A percentile compares a stretch with the other conserved stretches of the same genome.
Conservation (phyloP, 2,797 vertebrate species). For the Protonibea diacanthus region DNA sequence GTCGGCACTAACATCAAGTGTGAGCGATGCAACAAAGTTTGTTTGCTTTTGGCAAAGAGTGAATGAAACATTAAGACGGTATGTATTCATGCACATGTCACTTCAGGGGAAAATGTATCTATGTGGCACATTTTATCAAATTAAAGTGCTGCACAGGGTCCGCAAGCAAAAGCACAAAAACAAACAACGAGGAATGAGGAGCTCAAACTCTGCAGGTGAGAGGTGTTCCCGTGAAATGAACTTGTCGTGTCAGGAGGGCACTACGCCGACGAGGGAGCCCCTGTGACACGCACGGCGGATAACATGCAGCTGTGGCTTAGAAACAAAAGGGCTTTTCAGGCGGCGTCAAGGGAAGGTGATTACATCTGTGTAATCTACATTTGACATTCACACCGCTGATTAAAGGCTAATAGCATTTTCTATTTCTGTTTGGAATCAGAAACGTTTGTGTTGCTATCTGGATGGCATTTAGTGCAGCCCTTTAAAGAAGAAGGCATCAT, state of each 20-base stretch:
- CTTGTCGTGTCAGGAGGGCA: constrained; percentile 37
- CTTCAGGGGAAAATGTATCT: not conserved
- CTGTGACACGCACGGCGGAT: constrained; percentile 28
- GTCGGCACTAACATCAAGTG: constrained; percentile 10
- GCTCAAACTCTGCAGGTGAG: constrained; percentile 26
- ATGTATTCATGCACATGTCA: not conserved
- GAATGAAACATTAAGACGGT: constrained; percentile 10
- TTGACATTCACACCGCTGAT: constrained; percentile 81
- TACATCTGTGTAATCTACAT: constrained; percentile 79
- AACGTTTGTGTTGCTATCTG: constrained; percentile 73
- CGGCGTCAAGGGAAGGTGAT: constrained; percentile 60
- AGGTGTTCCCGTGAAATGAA: constrained; percentile 42
- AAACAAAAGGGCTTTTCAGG: constrained; percentile 63
- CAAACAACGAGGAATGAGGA: not conserved
- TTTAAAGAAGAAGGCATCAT: constrained; percentile 66
- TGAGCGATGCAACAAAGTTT: constrained; percentile 12
- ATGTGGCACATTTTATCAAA: too few relatives aligned
- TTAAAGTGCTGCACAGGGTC: too few relatives aligned
- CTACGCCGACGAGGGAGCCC: constrained; percentile 21
- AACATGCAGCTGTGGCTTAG: constrained; percentile 54
- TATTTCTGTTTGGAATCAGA: constrained; percentile 61
- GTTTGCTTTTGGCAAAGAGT: not conserved
- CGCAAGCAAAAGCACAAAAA: too few relatives aligned
- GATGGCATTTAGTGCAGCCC: constrained; percentile 78
- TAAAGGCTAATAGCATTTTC: constrained; percentile 75